Evolutionary conservation across 2,888 invertebrate genomes (phyloP), one percentile per base, ranked within the genome.

Genomic region (Orchesellides sinensis): DNA sequence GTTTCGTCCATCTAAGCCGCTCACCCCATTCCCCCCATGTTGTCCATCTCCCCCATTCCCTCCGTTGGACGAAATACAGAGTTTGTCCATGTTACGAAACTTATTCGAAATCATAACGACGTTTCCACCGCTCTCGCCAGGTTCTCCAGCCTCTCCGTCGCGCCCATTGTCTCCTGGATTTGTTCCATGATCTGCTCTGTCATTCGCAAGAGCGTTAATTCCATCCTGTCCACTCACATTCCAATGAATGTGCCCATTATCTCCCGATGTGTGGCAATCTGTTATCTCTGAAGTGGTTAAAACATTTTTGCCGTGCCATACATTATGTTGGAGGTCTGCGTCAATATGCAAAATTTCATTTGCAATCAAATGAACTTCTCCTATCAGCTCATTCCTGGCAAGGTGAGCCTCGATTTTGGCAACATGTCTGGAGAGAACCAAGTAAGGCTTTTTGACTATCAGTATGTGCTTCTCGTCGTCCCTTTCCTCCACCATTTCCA

Each of bases 111-210:
- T 21, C 65, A 89, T 77, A 12, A 81, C 66, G 21, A 89, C 84
- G 78, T 89, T 88, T 1, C 89, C 89, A 17, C 89, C 89, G 83
- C 89, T 89, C 83, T 88, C 87, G 10, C 89, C 89, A 47, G 88
- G 79, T 61, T 74, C 65, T 19, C 89, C 89, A 83, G 88, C 87
- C 59, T 35, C 32, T 40, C 89, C 89, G 68, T 77, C 56, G 10
- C 14, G 2, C 6, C 54, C 63, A 19, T 63, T 35, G 2, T 6
- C 19, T 2, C n/a, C 29, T 21, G 21, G 17, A 25, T 25, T 17
- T 0, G 21, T 25, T 32, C 56, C 56, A 23, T 49, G 3, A 14
- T 12, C 1, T 10, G 69, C 32, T 32, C 10, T 8, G 6, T 14
- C 8, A n/a, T 12, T n/a, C n/a, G n/a, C 0, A n/a, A 0, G 5